Conservation (phyloP, 2,797 vertebrate species). For the Salarias fasciatus region DNA sequence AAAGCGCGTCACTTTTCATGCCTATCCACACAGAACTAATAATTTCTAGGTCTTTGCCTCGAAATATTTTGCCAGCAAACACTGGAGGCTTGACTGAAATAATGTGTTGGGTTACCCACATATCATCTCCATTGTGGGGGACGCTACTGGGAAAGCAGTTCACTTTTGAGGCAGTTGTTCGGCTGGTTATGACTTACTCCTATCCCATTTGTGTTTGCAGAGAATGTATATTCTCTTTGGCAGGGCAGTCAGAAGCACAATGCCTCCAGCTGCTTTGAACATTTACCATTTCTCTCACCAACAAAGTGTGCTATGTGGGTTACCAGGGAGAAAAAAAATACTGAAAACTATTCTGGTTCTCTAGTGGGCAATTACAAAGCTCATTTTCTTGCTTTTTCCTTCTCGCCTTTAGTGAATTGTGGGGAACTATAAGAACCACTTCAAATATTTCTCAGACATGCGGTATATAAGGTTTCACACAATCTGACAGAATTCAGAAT, state of each 20-base stretch:
- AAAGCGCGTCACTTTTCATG: neutral
- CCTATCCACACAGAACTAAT: neutral
- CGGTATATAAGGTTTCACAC: slow-evolving; percentile 4
- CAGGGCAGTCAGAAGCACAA: slow-evolving; percentile 38
- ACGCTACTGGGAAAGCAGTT: slow-evolving; percentile 33
- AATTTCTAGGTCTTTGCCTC: neutral
- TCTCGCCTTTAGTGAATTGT: slow-evolving; percentile 23
- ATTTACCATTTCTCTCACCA: slow-evolving; percentile 39
- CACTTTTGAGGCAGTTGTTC: slow-evolving; percentile 37
- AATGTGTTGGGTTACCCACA: slow-evolving; percentile 10
- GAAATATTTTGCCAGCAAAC: neutral
- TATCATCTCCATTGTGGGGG: slow-evolving; percentile 10
- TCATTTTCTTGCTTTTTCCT: slow-evolving; percentile 21
- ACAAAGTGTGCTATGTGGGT: slow-evolving; percentile 31
- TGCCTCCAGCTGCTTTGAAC: slow-evolving; percentile 55
- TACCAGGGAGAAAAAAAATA: slow-evolving; percentile 31
- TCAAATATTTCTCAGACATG: slow-evolving; percentile 23
- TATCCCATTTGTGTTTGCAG: slow-evolving; percentile 43
- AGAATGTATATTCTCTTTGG: slow-evolving; percentile 48
- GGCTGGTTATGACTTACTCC: slow-evolving; percentile 38
- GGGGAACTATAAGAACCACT: slow-evolving; percentile 24
- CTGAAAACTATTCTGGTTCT: slow-evolving; percentile 24
- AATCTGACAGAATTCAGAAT: slow-evolving; percentile 21
- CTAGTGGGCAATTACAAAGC: slow-evolving; percentile 35
- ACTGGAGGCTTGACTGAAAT: slow-evolving; percentile 8